Percentiles rank a stretch among this genome's conserved stretches.
Evolutionary conservation across 2,888 invertebrate species (phyloP).

Genomic region (Chloromyia formosa): DNA sequence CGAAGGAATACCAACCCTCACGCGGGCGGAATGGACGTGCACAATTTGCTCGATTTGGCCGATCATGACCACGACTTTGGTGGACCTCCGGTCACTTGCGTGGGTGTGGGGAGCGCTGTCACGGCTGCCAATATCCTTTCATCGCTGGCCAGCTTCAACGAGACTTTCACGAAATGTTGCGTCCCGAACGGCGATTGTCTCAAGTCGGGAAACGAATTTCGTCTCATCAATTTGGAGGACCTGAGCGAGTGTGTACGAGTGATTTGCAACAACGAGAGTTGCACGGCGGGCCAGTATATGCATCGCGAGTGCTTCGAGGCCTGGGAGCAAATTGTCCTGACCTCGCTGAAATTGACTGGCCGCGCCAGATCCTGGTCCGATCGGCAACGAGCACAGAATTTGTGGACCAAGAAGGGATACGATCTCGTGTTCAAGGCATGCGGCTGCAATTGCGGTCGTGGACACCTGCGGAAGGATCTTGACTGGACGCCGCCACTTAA

Average conservation of each 20-base stretch:
- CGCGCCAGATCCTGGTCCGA: constrained; percentile 95
- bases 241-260: constrained; percentile 86
- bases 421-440: constrained; percentile 96
- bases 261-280: constrained; percentile 93
- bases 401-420: constrained; percentile 98
- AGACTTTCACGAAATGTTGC: constrained; percentile 76
- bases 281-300: constrained; percentile 90
- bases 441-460: constrained; percentile 91
- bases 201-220: constrained; percentile 68
- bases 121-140: background rate
- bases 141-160: constrained; percentile 47
- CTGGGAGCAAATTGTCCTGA: constrained; percentile 90
- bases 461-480: constrained; percentile 92
- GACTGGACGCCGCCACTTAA: constrained; percentile 83
- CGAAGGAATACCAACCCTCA: constrained; percentile 65
- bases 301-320: constrained; percentile 94
- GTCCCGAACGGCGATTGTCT: constrained; percentile 84
- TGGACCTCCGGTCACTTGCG: background rate
- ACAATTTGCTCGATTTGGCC: constrained; percentile 57
- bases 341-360: constrained; percentile 89
- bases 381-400: constrained; percentile 90
- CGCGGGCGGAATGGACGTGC: constrained; percentile 58
- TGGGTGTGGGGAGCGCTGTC: background rate
- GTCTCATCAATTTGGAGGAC: constrained; percentile 72
- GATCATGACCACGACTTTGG: constrained; percentile 46